A percentile compares a stretch with the other conserved stretches of the same genome.
phyloP scores from a whole-genome alignment of 2,113 vertebrate species.

The Empidonax traillii region DNA sequence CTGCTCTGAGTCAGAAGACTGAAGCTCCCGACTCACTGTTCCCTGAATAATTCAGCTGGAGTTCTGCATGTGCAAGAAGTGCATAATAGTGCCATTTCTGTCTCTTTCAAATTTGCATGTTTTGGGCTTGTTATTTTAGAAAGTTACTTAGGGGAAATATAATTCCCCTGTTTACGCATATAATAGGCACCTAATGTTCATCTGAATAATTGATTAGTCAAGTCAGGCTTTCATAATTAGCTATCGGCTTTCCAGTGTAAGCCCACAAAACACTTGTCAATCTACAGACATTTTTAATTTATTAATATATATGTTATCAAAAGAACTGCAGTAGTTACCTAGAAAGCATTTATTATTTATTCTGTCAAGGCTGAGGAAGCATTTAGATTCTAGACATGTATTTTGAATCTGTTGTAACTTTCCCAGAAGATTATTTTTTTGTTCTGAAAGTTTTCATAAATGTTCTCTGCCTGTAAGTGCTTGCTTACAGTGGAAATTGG shows the following conservation, averaged over 20 bases:
- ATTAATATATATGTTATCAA: constrained; percentile 64
- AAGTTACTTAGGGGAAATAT: constrained; percentile 82
- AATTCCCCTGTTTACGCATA: constrained; percentile 80
- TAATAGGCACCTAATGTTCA: constrained; percentile 90
- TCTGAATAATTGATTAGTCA: constrained; percentile 96
- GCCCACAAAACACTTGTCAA: constrained; percentile 75
- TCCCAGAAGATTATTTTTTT: constrained; percentile 33
- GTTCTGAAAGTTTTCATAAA: constrained; percentile 8
- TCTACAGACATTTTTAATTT: constrained; percentile 65
- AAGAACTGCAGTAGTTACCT: constrained; percentile 46
- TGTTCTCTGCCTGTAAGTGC: background rate
- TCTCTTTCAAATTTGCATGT: constrained; percentile 21
- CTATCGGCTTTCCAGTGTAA: constrained; percentile 84
- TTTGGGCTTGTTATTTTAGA: constrained; percentile 55
- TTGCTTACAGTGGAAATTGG: background rate
- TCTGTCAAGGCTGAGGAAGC: background rate
- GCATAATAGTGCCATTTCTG: background rate
- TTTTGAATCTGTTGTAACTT: constrained; percentile 25
- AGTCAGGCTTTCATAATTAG: constrained; percentile 90
- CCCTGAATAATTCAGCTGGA: constrained; percentile 55
- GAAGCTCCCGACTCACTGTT: background rate
- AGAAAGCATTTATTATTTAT: constrained; percentile 62
- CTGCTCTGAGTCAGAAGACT: background rate
- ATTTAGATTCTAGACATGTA: background rate
- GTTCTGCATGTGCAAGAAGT: constrained; percentile 23